phyloP scores from a whole-genome alignment of 1,140 invertebrate species.

The Orchesella cincta region DNA sequence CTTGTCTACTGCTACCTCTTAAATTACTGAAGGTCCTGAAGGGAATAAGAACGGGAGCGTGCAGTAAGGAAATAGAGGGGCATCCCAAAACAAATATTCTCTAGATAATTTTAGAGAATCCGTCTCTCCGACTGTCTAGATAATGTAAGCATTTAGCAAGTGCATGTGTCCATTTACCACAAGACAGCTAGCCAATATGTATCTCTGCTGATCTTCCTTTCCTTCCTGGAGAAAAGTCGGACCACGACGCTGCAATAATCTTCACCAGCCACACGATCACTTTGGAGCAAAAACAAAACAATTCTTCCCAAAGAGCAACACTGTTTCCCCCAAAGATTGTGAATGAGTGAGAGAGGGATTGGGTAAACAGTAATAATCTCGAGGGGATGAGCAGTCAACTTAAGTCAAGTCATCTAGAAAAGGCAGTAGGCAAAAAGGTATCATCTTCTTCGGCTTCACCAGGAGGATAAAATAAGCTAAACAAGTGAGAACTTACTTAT shows the following conservation, averaged over 20 bases:
- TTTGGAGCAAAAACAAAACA: neutral
- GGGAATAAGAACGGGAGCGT: neutral
- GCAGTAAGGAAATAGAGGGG: too few species aligned
- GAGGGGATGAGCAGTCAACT: conserved; percentile 22
- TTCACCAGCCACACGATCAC: too few species aligned
- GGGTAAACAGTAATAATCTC: conserved; percentile 29
- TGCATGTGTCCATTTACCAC: too few species aligned
- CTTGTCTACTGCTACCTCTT: neutral
- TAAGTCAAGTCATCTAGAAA: conserved; percentile 17
- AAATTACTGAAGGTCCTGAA: neutral
- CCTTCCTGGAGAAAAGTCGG: too few species aligned
- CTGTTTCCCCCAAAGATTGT: neutral
- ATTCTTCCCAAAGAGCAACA: neutral
- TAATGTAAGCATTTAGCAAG: too few species aligned
- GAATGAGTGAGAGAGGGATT: neutral
- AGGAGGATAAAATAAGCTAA: neutral
- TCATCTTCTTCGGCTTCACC: neutral
- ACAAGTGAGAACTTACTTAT: neutral
- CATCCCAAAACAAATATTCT: too few species aligned
- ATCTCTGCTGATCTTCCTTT: too few species aligned
- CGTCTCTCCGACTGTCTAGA: too few species aligned
- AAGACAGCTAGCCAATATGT: too few species aligned
- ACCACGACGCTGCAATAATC: too few species aligned
- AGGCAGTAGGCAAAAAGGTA: neutral
- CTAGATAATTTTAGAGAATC: too few species aligned